Percentiles rank a stretch among this genome's conserved stretches.
Evolutionary conservation across 1,140 invertebrate genomes (phyloP).

Genomic region (Drosophila tani): DNA sequence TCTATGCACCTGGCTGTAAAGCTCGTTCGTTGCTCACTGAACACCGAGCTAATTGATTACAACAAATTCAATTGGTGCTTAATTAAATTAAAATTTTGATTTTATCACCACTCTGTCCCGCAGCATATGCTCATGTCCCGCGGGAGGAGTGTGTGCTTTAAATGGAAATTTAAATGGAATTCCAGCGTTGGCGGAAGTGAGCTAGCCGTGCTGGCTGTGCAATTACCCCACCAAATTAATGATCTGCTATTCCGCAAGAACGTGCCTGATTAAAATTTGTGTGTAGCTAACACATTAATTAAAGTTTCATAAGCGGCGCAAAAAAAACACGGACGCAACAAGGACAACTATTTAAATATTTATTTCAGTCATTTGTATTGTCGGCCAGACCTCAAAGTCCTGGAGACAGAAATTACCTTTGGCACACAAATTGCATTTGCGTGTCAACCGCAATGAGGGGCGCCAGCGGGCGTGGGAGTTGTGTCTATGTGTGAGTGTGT

Average conservation of each 20-base stretch:
- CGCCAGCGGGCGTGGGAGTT: not conserved
- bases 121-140: conserved; percentile 37
- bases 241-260: conserved; percentile 28
- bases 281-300: conserved; percentile 58
- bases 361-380: conserved; percentile 57
- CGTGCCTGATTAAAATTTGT: conserved; percentile 48
- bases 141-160: conserved; percentile 12
- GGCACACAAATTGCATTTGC: conserved; percentile 78
- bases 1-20: conserved; percentile 43
- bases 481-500: conserved; percentile 5
- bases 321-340: conserved; percentile 18
- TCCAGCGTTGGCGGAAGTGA: not conserved
- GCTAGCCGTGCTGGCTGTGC: conserved; percentile 1
- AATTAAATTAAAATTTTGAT: conserved; percentile 68
- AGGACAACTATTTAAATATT: conserved; percentile 57
- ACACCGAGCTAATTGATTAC: conserved; percentile 55
- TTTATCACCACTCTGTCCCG: conserved; percentile 44
- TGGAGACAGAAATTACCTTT: conserved; percentile 62
- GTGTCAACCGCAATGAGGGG: conserved; percentile 56
- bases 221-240: conserved; percentile 49
- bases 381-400: conserved; percentile 11
- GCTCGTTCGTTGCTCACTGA: conserved; percentile 45
- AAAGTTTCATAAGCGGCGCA: conserved; percentile 49
- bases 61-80: conserved; percentile 56
- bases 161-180: conserved; percentile 23